Percentiles rank a stretch among this genome's conserved stretches.
Conservation (phyloP, 2,797 vertebrate genomes). For the Notoglanidium macrostoma region DNA sequence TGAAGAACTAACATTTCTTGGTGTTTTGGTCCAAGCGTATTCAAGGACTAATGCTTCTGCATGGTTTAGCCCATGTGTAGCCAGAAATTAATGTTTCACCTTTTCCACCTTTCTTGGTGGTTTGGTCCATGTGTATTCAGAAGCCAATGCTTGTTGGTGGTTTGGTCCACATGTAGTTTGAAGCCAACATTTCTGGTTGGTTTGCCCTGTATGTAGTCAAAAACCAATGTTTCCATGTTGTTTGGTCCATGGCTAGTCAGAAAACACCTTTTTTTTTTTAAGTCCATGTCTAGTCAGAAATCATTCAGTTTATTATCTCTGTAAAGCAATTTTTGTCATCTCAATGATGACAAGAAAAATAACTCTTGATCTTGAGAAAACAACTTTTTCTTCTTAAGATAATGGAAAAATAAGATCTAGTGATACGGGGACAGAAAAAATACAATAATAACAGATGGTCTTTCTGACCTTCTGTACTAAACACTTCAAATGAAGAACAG, state of each 20-base stretch:
- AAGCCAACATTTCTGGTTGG: neutral
- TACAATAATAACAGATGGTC: constrained; percentile 17
- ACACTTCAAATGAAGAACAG: constrained; percentile 26
- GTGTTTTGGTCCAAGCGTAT: no score
- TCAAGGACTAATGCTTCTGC: neutral
- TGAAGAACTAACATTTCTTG: no score
- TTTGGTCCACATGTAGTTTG: neutral
- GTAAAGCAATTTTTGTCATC: neutral
- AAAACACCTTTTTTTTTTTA: neutral
- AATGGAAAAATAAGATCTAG: constrained; percentile 15
- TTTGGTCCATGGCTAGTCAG: neutral
- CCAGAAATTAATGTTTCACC: no score
- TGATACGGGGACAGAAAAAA: constrained; percentile 7
- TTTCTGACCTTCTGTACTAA: constrained; percentile 20
- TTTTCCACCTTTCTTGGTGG: neutral
- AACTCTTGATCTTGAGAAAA: neutral
- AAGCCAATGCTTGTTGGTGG: neutral
- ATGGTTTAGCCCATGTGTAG: neutral
- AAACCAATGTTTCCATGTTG: neutral
- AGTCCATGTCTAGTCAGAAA: neutral
- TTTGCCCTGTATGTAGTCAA: neutral
- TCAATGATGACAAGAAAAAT: neutral
- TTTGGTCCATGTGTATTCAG: neutral
- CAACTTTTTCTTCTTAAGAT: constrained; percentile 20
- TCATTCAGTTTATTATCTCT: neutral